phyloP scores from a whole-genome alignment of 2,888 invertebrate genomes.

The Dascillus cervinus region DNA sequence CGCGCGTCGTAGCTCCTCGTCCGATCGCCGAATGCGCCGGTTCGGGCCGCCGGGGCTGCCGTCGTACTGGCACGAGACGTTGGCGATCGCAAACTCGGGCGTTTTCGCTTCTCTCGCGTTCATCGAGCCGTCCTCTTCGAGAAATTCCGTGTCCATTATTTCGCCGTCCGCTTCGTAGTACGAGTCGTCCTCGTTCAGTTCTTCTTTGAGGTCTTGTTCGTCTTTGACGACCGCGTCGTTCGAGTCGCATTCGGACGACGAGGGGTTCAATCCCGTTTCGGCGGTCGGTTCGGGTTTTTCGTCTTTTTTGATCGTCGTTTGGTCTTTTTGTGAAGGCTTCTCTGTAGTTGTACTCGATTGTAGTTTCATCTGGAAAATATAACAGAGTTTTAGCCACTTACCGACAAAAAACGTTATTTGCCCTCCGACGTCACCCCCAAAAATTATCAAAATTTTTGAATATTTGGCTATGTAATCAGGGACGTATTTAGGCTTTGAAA shows the following conservation, averaged over 20 bases:
- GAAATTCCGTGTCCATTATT: conserved; percentile 40
- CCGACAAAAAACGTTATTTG: too few species aligned
- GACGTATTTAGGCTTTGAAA: too few species aligned
- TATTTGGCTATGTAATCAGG: too few species aligned
- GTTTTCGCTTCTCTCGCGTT: conserved; percentile 30
- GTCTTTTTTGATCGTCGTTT: conserved; percentile 26
- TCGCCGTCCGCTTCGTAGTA: conserved; percentile 39
- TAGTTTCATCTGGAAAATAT: conserved; percentile 19
- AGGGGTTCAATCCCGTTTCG: conserved; percentile 31
- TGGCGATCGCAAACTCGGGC: conserved; percentile 49
- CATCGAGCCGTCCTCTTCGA: conserved; percentile 36
- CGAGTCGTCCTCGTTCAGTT: conserved; percentile 33
- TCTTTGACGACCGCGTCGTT: conserved; percentile 29
- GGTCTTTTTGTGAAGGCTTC: conserved; percentile 12
- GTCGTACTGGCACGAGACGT: conserved; percentile 59
- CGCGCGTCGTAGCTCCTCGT: conserved; percentile 68
- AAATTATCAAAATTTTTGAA: too few species aligned
- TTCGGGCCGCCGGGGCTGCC: conserved; percentile 37
- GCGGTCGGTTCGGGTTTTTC: conserved; percentile 28
- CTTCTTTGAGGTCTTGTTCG: conserved; percentile 27
- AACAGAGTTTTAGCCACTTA: too few species aligned
- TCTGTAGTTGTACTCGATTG: conserved; percentile 15
- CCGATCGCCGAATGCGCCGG: conserved; percentile 61
- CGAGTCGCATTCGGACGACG: conserved; percentile 39
- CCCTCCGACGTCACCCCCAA: too few species aligned